Evolutionary conservation across 2,797 vertebrate species (phyloP).

Genomic region (Smutsia temminckii): DNA sequence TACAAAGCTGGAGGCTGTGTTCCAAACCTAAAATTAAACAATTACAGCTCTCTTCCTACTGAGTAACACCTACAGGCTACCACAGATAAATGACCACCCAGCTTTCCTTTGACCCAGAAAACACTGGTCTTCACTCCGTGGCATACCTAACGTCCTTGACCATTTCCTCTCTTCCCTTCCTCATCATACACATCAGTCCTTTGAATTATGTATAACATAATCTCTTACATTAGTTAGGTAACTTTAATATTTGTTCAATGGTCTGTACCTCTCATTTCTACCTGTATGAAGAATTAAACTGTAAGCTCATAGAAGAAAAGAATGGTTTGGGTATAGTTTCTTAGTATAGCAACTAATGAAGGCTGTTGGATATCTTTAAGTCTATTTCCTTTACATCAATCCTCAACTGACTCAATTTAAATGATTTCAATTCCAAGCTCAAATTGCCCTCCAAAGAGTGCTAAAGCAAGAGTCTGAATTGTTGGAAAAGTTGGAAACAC

Average conservation of each 20-base stretch:
- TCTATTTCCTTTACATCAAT: slow-evolving; percentile 21
- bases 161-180: neutral
- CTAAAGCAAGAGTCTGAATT: slow-evolving; percentile 18
- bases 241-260: neutral
- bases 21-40: slow-evolving; percentile 4
- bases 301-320: neutral
- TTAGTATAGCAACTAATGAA: neutral
- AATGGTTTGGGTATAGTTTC: neutral
- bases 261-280: slow-evolving; percentile 13
- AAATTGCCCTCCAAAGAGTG: neutral
- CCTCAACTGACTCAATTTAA: slow-evolving; percentile 36
- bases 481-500: neutral
- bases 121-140: neutral
- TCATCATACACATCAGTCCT: neutral
- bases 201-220: neutral
- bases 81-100: neutral
- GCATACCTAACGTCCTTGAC: neutral
- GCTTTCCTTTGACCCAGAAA: neutral
- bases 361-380: neutral
- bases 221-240: neutral
- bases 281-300: neutral
- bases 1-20: neutral
- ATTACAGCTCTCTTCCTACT: neutral
- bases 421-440: slow-evolving; percentile 28
- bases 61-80: neutral